phyloP scores from a whole-genome alignment of 1,140 invertebrate genomes.

The Ectropis grisescens region DNA sequence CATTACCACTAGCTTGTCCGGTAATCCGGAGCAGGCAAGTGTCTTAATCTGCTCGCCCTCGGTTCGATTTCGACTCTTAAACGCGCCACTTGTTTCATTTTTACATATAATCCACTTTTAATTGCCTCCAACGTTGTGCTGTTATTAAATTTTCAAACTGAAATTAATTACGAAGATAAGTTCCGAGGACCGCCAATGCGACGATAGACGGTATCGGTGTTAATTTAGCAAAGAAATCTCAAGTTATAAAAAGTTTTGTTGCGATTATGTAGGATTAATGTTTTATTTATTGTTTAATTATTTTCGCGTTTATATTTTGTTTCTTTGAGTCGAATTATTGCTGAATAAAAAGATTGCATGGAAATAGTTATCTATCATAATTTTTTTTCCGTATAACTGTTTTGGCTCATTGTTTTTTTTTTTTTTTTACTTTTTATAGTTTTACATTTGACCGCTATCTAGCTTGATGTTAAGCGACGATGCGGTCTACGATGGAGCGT shows the following conservation, averaged over 20 bases:
- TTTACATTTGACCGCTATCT: no score
- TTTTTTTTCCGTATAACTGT: no score
- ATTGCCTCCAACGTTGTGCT: slow-evolving; percentile 46
- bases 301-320: no score
- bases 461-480: no score
- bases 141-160: slow-evolving; percentile 54
- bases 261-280: slow-evolving; percentile 40
- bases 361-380: no score
- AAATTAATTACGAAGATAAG: slow-evolving; percentile 55
- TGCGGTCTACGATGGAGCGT: no score
- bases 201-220: slow-evolving; percentile 50
- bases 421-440: no score
- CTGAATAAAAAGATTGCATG: no score
- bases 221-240: slow-evolving; percentile 45
- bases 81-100: slow-evolving; percentile 56
- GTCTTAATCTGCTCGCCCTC: slow-evolving; percentile 57
- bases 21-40: slow-evolving; percentile 53
- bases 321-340: no score
- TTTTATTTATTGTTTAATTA: no score
- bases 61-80: slow-evolving; percentile 57
- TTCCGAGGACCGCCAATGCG: slow-evolving; percentile 38
- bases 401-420: no score
- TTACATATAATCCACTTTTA: slow-evolving; percentile 66
- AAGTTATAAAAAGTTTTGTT: slow-evolving; percentile 33
- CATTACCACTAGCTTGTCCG: slow-evolving; percentile 60